A percentile compares a stretch with the other conserved stretches of the same genome.
These are phyloP conservation scores for Paedocypris sp. DNA, from an alignment of 2,113 vertebrate species.

Conservation along the genomic window DNA sequence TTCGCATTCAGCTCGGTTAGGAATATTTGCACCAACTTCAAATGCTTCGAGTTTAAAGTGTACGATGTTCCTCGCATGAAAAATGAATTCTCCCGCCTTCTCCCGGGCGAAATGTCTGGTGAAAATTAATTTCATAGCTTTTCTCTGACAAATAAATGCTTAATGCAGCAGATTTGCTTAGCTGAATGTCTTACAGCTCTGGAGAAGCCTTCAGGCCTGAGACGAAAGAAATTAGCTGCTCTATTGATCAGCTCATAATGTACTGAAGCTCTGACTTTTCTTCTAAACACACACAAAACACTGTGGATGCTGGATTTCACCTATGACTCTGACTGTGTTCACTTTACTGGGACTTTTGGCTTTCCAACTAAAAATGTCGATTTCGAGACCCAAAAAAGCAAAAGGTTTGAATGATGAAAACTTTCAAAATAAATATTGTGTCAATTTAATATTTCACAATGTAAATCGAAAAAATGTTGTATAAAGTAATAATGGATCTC, in stretches of 20 bases:
- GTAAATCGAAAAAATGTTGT: no score
- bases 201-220: background rate
- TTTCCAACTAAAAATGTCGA: no score
- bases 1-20: slow-evolving; percentile 23
- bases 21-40: slow-evolving; percentile 39
- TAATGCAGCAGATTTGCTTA: background rate
- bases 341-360: no score
- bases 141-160: slow-evolving; percentile 4
- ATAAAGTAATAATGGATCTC: no score
- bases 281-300: background rate
- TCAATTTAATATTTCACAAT: no score
- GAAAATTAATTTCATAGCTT: slow-evolving; percentile 43
- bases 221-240: background rate
- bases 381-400: no score
- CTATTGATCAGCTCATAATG: background rate
- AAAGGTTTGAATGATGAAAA: no score
- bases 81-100: slow-evolving; percentile 24
- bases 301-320: no score
- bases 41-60: slow-evolving; percentile 34
- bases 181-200: background rate
- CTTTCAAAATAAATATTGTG: no score
- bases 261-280: background rate
- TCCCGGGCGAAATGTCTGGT: slow-evolving; percentile 28
- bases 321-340: no score
- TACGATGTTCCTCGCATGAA: slow-evolving; percentile 21